Base-by-base conservation (phyloP, 2,888 invertebrate species). In the Melanophora roralis region DNA sequence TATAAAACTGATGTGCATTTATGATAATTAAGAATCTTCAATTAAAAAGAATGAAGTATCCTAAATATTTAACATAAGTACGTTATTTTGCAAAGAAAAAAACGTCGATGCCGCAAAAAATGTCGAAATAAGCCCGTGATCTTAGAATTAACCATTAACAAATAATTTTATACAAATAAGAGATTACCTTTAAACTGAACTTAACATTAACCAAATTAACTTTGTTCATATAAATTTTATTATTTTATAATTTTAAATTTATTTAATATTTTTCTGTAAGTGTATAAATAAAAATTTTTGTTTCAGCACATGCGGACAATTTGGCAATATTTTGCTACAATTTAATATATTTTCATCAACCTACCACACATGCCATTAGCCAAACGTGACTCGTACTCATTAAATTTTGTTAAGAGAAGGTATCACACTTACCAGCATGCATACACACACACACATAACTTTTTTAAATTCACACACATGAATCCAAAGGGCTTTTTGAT, bases 311-410 rank as follows among this genome's bases (percentile, higher is more conserved):
- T 65, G 57, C 16, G 21, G 43, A 59, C 34, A 59, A 59, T 59
- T 59, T 59, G 34, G 9, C 49, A 67, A 32, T 16, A 74, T 43
- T 59, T 55, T 36, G 53, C 21, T 5, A 23, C 47, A 27, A 45
- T 38, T 55, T 57, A n/a, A 1, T 9, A 40, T 72, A 47, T 19
- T 16, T 40, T 57, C 62, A 59, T 47, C 53, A 62, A 43, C 47
- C 71, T 72, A 57, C 55, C 62, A 62, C 76, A 76, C 59, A 23
- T 75, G 57, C 55, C 53, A 79, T 76, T 59, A 65, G 49, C 51
- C 65, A 69, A 81, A 78, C 81, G 81, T 81, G 79, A 73, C 76
- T 71, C 53, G 47, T 64, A 27, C 40, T 65, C 47, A 51, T 47
- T 43, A 49, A 45, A 47, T 72, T 65, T 62, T 47, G 38, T 62